Conservation (phyloP, 2,113 vertebrate genomes). For the Sphyrna mokarran region DNA sequence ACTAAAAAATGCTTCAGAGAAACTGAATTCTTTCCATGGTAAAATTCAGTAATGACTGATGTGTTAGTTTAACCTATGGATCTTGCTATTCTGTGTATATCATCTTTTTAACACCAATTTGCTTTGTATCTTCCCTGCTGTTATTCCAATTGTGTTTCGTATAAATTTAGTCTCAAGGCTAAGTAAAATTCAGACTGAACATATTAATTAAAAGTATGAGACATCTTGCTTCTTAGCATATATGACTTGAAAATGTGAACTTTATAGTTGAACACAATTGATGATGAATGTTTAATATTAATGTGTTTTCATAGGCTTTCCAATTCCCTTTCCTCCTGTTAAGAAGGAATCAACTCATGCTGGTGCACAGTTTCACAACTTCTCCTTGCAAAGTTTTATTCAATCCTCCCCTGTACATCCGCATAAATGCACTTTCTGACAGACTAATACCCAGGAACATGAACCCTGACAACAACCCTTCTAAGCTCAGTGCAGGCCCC, state of each 20-base stretch:
- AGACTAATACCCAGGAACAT: not conserved
- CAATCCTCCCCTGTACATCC: not conserved
- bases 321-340: not conserved
- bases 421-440: not conserved
- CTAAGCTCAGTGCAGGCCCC: not conserved
- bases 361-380: not conserved
- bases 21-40: not conserved
- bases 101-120: not conserved
- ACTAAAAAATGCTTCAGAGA: not conserved
- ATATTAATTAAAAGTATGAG: not conserved
- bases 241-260: not conserved
- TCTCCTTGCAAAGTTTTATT: not conserved
- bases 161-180: not conserved
- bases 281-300: not conserved
- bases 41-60: not conserved
- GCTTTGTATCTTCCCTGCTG: not conserved
- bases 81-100: not conserved
- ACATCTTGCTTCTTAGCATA: not conserved
- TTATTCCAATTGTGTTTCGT: not conserved
- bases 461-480: not conserved
- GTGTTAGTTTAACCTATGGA: not conserved
- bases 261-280: not conserved
- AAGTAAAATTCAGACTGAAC: not conserved
- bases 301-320: not conserved
- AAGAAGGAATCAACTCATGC: not conserved